These are phyloP conservation scores for Camelus dromedarius DNA, from an alignment of 2,113 vertebrate genomes.

Conservation along the genomic window DNA sequence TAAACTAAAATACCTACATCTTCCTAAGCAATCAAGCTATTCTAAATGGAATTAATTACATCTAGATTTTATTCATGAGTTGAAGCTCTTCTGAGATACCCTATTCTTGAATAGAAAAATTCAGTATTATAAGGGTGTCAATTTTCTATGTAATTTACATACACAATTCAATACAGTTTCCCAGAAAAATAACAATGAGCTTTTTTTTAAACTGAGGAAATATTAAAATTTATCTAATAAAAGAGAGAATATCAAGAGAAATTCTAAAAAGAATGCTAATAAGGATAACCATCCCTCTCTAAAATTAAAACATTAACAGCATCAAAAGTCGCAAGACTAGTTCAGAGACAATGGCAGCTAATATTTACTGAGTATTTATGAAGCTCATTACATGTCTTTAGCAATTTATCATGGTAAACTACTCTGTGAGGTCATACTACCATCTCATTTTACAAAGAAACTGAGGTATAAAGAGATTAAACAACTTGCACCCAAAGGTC, in stretches of 20 bases:
- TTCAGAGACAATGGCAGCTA: not conserved
- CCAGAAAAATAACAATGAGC: not conserved
- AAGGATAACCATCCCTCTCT: not conserved
- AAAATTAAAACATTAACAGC: not conserved
- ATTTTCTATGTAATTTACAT: not conserved
- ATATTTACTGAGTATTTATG: not conserved
- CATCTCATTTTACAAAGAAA: conserved; percentile 1
- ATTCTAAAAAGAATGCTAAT: not conserved
- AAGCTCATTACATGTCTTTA: not conserved
- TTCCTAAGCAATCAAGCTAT: not conserved
- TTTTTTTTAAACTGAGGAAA: not conserved
- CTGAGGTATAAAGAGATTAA: not conserved
- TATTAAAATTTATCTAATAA: not conserved
- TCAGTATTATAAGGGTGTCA: not conserved
- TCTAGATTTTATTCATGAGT: not conserved
- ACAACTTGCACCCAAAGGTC: not conserved
- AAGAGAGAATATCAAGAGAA: not conserved
- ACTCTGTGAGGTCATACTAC: not conserved
- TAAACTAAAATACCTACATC: not conserved
- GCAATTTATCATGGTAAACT: not conserved
- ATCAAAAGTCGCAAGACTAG: not conserved
- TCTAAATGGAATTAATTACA: not conserved
- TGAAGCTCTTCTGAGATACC: not conserved
- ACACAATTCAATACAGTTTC: not conserved
- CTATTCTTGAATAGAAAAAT: not conserved